Evolutionary conservation across 2,797 vertebrate genomes (phyloP).

Genomic region (Eutrigla gurnardus): DNA sequence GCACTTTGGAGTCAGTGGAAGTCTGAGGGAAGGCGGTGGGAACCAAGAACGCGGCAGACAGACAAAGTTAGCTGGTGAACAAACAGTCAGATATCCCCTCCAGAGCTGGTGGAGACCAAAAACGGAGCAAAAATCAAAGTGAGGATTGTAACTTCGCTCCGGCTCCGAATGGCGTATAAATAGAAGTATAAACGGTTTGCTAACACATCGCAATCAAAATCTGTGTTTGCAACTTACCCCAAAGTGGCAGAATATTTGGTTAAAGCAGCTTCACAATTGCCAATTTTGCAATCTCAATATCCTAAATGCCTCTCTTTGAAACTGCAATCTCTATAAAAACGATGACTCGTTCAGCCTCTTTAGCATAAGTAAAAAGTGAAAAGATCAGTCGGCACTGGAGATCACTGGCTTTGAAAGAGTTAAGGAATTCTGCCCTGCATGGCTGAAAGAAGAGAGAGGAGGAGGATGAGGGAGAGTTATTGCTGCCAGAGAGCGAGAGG

Average conservation of each 20-base stretch:
- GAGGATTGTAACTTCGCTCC: neutral
- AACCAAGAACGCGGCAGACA: too few relatives aligned
- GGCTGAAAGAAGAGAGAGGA: conserved; percentile 43
- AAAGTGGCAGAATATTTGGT: neutral
- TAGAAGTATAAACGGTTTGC: neutral
- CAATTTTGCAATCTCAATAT: neutral
- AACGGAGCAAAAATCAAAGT: neutral
- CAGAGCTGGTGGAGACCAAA: neutral
- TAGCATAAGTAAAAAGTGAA: neutral
- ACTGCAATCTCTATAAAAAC: neutral
- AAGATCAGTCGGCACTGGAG: neutral
- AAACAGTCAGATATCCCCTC: neutral
- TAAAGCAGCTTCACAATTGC: neutral
- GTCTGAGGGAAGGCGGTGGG: too few relatives aligned
- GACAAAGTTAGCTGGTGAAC: neutral
- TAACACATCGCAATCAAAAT: neutral
- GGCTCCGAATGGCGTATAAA: neutral
- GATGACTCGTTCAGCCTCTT: rapidly evolving
- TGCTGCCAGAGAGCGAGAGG: conserved; percentile 34
- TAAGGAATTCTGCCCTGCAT: conserved; percentile 64
- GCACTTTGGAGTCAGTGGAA: too few relatives aligned
- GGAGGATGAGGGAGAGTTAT: conserved; percentile 31
- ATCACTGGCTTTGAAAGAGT: conserved; percentile 66
- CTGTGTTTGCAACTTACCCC: conserved; percentile 7
- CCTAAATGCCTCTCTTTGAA: neutral